Evolutionary conservation across 2,888 invertebrate genomes (phyloP).

Genomic region (Pterostichus niger): DNA sequence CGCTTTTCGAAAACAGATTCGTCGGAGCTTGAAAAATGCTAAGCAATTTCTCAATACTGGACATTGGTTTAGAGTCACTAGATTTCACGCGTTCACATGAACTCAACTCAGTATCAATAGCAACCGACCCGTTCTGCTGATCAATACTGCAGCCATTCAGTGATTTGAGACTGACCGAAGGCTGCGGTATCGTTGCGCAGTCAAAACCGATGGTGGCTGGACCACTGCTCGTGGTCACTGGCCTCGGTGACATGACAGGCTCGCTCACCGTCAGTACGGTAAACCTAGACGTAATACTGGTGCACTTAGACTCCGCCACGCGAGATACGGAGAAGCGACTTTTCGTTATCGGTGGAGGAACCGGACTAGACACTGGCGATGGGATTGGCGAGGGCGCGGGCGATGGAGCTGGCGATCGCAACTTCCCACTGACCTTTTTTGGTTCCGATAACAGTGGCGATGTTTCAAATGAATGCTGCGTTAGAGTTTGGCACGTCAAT

Average conservation of each 20-base stretch:
- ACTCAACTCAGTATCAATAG: not conserved
- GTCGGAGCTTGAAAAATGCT: constrained; percentile 84
- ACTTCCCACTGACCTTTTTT: constrained; percentile 73
- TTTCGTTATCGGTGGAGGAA: constrained; percentile 70
- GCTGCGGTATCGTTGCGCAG: not conserved
- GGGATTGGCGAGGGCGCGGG: constrained; percentile 83
- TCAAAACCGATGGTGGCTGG: constrained; percentile 48
- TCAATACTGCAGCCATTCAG: constrained; percentile 10
- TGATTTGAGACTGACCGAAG: not conserved
- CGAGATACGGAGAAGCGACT: constrained; percentile 61
- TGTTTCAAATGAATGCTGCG: constrained; percentile 71
- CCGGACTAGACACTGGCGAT: constrained; percentile 84
- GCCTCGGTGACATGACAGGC: constrained; percentile 28
- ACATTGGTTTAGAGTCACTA: constrained; percentile 74
- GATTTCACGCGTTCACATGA: constrained; percentile 5
- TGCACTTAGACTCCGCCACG: constrained; percentile 39
- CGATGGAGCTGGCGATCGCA: constrained; percentile 76
- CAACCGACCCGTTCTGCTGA: not conserved
- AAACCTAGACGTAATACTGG: constrained; percentile 39
- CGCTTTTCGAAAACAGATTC: constrained; percentile 80
- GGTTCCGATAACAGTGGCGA: constrained; percentile 61
- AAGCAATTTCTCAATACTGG: constrained; percentile 83
- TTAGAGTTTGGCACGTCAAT: constrained; percentile 83
- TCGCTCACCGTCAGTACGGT: constrained; percentile 48
- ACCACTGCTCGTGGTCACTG: constrained; percentile 50